phyloP scores from a whole-genome alignment of 92 coral and sea anemone genomes.

The Zoanthus solanderi region DNA sequence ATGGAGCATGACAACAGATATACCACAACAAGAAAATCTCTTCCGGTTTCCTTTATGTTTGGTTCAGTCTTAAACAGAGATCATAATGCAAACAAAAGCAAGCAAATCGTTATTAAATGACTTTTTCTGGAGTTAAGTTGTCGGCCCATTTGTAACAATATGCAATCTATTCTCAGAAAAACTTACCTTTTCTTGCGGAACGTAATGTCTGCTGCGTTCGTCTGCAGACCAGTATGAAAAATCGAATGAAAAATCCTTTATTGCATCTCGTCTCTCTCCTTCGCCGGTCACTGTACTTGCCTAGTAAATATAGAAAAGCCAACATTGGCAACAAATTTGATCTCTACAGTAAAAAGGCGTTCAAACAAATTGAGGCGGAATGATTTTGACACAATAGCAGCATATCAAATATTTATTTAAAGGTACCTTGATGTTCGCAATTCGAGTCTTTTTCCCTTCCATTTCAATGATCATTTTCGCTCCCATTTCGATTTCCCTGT shows the following conservation, averaged over 20 bases:
- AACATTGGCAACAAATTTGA: not conserved
- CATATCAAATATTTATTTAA: not conserved
- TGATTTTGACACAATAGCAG: not conserved
- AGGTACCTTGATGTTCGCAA: constrained; percentile 87
- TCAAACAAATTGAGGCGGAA: not conserved
- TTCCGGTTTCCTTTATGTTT: constrained; percentile 11
- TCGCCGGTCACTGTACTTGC: constrained; percentile 83
- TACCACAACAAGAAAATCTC: not conserved
- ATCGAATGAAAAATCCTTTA: constrained; percentile 96
- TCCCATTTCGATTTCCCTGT: constrained; percentile 88
- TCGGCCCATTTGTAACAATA: not conserved
- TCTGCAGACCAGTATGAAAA: constrained; percentile 98
- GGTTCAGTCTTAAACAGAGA: not conserved
- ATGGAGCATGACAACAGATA: not conserved
- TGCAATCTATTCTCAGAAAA: not conserved
- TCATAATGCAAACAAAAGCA: not conserved
- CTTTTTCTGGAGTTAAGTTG: constrained; percentile 3
- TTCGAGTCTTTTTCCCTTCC: constrained; percentile 97
- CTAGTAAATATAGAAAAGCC: constrained; percentile 46
- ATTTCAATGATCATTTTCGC: constrained; percentile 94
- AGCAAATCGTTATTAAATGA: not conserved
- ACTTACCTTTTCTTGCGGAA: constrained; percentile 89
- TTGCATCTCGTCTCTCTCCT: constrained; percentile 78
- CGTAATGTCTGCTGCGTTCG: constrained; percentile 79
- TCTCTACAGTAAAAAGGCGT: not conserved